Conservation (phyloP, 2,888 invertebrate genomes). For the Lasioglossum morio region DNA sequence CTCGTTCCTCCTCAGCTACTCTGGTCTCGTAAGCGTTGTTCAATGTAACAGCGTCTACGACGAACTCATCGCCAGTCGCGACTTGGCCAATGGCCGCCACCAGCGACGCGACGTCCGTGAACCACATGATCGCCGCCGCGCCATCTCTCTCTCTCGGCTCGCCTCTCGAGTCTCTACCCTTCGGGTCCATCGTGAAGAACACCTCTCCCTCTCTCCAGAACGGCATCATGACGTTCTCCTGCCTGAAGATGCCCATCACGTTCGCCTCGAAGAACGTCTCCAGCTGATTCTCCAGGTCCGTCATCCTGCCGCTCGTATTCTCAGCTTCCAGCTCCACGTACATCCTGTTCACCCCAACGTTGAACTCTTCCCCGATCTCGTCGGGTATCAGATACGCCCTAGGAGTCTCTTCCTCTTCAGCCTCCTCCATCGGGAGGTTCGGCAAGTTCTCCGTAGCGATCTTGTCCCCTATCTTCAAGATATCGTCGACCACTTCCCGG, state of each 20-base stretch:
- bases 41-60: constrained; percentile 74
- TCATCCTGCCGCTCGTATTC: constrained; percentile 84
- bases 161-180: constrained; percentile 72
- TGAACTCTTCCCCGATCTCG: constrained; percentile 83
- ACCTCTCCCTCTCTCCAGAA: constrained; percentile 78
- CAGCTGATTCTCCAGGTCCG: constrained; percentile 83
- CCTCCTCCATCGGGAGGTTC: constrained; percentile 86
- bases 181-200: constrained; percentile 80
- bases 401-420: constrained; percentile 83
- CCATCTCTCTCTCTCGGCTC: constrained; percentile 72
- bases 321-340: constrained; percentile 84
- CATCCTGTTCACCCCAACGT: constrained; percentile 84
- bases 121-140: constrained; percentile 79
- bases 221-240: constrained; percentile 82
- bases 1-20: constrained; percentile 64
- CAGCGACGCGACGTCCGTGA: constrained; percentile 69
- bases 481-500: constrained; percentile 86
- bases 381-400: constrained; percentile 85
- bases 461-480: constrained; percentile 85
- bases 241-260: constrained; percentile 86
- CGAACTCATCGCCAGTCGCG: constrained; percentile 64
- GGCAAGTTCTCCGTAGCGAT: constrained; percentile 85
- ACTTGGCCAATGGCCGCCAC: constrained; percentile 61
- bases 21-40: constrained; percentile 75
- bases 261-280: constrained; percentile 87